Percentiles rank a stretch among this genome's conserved stretches.
Evolutionary conservation across 1,140 invertebrate genomes (phyloP).

Genomic region (Bemisia tabaci): DNA sequence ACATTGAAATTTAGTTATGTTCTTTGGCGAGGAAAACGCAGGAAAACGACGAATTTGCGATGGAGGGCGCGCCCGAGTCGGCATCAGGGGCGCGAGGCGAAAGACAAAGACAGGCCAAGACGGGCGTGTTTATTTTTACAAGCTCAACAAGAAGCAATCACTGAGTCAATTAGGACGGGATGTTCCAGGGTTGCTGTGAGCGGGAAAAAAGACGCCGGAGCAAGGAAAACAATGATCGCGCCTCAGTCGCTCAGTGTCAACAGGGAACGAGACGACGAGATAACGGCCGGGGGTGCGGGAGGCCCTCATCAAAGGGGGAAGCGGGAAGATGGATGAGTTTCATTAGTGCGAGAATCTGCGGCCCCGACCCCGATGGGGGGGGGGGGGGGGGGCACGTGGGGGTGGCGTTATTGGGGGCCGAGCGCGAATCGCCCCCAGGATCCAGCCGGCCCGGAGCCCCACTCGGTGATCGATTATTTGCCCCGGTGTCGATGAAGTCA

Average conservation of each 20-base stretch:
- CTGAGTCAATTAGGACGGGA: background rate
- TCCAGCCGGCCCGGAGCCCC: no score
- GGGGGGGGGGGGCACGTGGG: no score
- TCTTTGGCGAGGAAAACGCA: no score
- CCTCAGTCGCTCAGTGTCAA: no score
- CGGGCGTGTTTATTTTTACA: background rate
- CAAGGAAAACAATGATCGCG: background rate
- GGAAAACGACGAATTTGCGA: no score
- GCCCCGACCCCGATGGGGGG: no score
- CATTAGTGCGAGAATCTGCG: background rate
- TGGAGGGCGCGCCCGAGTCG: background rate
- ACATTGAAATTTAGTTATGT: no score
- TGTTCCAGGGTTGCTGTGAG: no score
- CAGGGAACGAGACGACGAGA: background rate
- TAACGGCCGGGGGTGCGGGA: background rate
- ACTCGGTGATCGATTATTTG: no score
- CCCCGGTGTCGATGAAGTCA: no score
- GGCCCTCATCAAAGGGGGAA: background rate
- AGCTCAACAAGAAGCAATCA: background rate
- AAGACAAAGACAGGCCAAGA: background rate
- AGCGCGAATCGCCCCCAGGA: no score
- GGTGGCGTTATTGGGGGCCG: no score
- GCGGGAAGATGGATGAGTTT: background rate
- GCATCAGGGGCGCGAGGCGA: background rate
- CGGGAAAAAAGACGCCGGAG: background rate